A percentile compares a stretch with the other conserved stretches of the same genome.
Conservation (phyloP, 1,140 invertebrate genomes). For the Ceratina japonica region DNA sequence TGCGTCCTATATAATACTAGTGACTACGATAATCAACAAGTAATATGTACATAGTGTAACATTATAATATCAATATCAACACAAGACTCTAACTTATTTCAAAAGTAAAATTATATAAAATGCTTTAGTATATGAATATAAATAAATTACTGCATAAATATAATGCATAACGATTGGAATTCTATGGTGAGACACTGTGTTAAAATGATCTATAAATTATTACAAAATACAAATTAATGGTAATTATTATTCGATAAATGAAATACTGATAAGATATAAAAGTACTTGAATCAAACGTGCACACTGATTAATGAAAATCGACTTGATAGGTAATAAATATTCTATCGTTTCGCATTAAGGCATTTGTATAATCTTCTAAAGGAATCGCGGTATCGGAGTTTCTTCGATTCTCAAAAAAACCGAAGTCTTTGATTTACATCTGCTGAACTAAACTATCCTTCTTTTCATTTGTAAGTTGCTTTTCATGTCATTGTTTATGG, state of each 20-base stretch:
- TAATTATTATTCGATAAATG: constrained; percentile 18
- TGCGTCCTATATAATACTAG: neutral
- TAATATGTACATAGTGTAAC: neutral
- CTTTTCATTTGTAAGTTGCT: neutral
- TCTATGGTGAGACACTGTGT: neutral
- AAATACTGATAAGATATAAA: constrained; percentile 21
- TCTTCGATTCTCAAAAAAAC: neutral
- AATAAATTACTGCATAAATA: constrained; percentile 46
- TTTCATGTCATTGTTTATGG: no score
- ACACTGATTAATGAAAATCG: neutral
- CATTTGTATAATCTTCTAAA: neutral
- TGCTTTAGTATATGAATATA: constrained; percentile 8
- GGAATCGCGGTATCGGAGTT: neutral
- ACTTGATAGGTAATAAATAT: neutral
- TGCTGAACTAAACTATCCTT: neutral
- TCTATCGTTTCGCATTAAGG: neutral
- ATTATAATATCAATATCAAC: constrained; percentile 23
- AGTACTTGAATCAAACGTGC: constrained; percentile 14
- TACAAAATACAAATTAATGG: constrained; percentile 17
- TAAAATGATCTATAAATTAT: constrained; percentile 7
- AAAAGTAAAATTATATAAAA: constrained; percentile 24
- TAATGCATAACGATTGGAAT: neutral
- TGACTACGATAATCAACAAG: no score
- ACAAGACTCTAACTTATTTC: constrained; percentile 6
- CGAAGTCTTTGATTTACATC: neutral